Conservation (phyloP, 2,797 vertebrate species). For the Lutjanus argentimaculatus region DNA sequence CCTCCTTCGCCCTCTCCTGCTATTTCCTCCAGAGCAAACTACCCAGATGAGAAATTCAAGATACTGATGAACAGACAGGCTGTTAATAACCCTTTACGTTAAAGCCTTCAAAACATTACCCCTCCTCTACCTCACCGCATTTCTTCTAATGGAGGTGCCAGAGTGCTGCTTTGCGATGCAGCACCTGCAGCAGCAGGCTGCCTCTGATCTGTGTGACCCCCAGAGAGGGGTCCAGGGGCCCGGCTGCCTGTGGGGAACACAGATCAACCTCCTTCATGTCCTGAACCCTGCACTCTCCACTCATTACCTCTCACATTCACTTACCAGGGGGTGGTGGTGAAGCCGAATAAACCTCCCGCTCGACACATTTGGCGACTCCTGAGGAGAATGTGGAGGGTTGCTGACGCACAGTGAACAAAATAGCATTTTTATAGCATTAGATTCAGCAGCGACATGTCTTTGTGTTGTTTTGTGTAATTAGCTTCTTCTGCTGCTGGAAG, state of each 20-base stretch:
- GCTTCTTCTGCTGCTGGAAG: slow-evolving; percentile 48
- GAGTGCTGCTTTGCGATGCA: slow-evolving; percentile 56
- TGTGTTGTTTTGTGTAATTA: slow-evolving; percentile 48
- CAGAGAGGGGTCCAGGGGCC: slow-evolving; percentile 62
- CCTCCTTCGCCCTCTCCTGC: slow-evolving; percentile 59
- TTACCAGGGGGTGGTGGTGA: slow-evolving; percentile 57
- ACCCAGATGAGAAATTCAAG: slow-evolving; percentile 75
- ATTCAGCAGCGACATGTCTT: slow-evolving; percentile 28
- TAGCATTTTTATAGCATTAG: slow-evolving; percentile 24
- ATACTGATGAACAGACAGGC: slow-evolving; percentile 69
- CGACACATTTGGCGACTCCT: slow-evolving; percentile 41
- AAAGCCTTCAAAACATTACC: slow-evolving; percentile 59
- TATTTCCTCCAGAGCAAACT: slow-evolving; percentile 67
- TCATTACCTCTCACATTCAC: slow-evolving; percentile 79
- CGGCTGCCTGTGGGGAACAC: slow-evolving; percentile 74
- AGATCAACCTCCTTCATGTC: slow-evolving; percentile 74
- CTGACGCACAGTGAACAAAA: slow-evolving; percentile 37
- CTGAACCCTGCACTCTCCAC: slow-evolving; percentile 72
- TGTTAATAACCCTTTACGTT: slow-evolving; percentile 65
- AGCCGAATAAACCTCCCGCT: slow-evolving; percentile 46
- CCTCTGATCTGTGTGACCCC: slow-evolving; percentile 72
- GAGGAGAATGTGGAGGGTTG: slow-evolving; percentile 34
- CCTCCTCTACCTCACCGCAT: slow-evolving; percentile 47
- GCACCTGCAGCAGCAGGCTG: slow-evolving; percentile 69
- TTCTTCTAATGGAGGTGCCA: slow-evolving; percentile 52